phyloP scores from a whole-genome alignment of 2,888 invertebrate genomes.

The Stratiomys singularior region DNA sequence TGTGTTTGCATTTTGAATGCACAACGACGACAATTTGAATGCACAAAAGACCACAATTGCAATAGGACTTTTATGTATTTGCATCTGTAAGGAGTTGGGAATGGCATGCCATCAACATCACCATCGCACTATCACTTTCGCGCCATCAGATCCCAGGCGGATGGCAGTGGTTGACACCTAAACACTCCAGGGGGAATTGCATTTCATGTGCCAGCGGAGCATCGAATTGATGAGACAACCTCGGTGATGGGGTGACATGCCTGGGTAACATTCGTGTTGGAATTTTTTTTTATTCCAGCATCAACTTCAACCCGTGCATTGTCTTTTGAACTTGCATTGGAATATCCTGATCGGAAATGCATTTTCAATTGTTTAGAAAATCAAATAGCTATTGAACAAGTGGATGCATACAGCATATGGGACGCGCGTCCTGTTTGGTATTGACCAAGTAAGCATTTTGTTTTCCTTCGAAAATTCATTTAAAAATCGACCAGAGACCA shows the following conservation, averaged over 20 bases:
- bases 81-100: slow-evolving; percentile 4
- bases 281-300: slow-evolving; percentile 20
- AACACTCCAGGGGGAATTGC: slow-evolving; percentile 13
- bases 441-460: no score
- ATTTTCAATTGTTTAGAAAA: slow-evolving; percentile 35
- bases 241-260: slow-evolving; percentile 24
- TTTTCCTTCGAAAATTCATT: no score
- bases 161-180: neutral
- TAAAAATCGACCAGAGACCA: no score
- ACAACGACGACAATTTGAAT: slow-evolving; percentile 44
- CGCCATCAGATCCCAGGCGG: neutral
- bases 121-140: slow-evolving; percentile 14
- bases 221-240: slow-evolving; percentile 23
- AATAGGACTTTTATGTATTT: neutral
- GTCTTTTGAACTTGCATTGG: neutral
- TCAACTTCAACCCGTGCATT: neutral
- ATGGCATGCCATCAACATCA: slow-evolving; percentile 31
- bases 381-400: slow-evolving; percentile 25
- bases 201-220: slow-evolving; percentile 31
- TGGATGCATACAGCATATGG: neutral
- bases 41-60: slow-evolving; percentile 42
- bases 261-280: neutral
- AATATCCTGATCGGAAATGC: slow-evolving; percentile 28
- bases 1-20: slow-evolving; percentile 51
- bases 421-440: no score